Conservation (phyloP, 2,797 vertebrate genomes). For the Pipistrellus nathusii region DNA sequence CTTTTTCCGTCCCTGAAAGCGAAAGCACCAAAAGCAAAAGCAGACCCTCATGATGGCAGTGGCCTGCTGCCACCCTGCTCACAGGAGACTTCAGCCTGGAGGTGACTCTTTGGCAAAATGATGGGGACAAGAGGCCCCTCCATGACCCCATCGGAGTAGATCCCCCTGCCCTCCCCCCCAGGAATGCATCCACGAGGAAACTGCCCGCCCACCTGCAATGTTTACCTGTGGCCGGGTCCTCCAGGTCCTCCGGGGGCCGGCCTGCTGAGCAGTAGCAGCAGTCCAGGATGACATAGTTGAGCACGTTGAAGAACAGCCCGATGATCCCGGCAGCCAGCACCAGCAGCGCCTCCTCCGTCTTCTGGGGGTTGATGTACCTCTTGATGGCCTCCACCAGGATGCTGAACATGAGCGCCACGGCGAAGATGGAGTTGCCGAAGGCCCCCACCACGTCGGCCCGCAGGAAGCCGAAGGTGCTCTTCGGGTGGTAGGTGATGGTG, state of each 20-base stretch:
- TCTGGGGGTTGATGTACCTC: conserved; percentile 86
- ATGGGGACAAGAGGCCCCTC: accelerated
- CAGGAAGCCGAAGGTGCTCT: conserved; percentile 85
- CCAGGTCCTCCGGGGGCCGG: neutral
- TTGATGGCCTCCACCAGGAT: conserved; percentile 88
- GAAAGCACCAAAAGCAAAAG: neutral
- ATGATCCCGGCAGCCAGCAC: conserved; percentile 84
- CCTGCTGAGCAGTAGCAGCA: conserved; percentile 84
- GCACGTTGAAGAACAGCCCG: conserved; percentile 85
- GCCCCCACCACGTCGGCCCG: conserved; percentile 89
- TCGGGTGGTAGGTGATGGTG: conserved; percentile 80
- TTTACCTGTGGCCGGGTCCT: conserved; percentile 85
- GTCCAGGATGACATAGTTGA: conserved; percentile 88
- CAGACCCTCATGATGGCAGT: neutral
- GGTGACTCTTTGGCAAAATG: neutral
- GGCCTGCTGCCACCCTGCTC: neutral
- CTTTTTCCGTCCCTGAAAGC: neutral
- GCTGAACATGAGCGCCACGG: conserved; percentile 88
- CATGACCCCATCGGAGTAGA: neutral
- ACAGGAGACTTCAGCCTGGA: neutral
- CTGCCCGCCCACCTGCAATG: neutral
- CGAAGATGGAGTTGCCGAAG: conserved; percentile 89
- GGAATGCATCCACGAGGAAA: neutral
- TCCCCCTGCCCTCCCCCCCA: neutral
- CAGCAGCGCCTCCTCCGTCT: conserved; percentile 82